Conservation (phyloP, 2,113 vertebrate species). For the Solenodon paradoxus region DNA sequence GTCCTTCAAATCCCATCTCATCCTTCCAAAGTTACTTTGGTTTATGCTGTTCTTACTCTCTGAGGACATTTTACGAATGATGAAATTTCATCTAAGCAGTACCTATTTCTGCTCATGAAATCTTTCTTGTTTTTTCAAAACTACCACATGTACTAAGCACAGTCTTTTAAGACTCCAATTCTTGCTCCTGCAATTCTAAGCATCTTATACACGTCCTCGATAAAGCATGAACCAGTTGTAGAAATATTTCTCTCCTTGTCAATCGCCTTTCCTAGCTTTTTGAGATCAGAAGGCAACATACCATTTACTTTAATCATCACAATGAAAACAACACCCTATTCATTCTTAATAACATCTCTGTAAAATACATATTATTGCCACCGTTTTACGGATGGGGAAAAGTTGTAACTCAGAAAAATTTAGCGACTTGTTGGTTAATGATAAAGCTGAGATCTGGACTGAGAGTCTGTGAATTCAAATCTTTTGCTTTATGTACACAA, state of each 20-base stretch:
- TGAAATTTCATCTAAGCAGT: not conserved
- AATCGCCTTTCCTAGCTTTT: not conserved
- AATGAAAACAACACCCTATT: slow-evolving; percentile 12
- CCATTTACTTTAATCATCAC: not conserved
- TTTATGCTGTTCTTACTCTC: not conserved
- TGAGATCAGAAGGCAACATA: not conserved
- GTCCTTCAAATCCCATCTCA: not conserved
- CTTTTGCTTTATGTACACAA: not conserved
- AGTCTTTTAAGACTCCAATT: not conserved
- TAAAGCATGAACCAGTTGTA: not conserved
- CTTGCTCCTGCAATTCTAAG: not conserved
- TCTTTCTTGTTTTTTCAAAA: not conserved
- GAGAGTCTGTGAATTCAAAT: not conserved
- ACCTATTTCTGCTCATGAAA: not conserved
- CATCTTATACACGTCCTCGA: not conserved
- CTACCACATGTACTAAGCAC: not conserved
- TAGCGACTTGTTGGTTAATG: not conserved
- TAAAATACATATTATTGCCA: not conserved
- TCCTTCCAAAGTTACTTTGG: not conserved
- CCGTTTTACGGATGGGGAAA: not conserved
- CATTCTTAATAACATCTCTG: not conserved
- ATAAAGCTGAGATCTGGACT: not conserved
- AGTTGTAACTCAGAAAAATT: not conserved
- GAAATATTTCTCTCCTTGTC: not conserved
- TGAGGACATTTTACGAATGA: not conserved